Evolutionary conservation across 2,888 invertebrate genomes (phyloP).

Genomic region (Ariolimax columbianus): DNA sequence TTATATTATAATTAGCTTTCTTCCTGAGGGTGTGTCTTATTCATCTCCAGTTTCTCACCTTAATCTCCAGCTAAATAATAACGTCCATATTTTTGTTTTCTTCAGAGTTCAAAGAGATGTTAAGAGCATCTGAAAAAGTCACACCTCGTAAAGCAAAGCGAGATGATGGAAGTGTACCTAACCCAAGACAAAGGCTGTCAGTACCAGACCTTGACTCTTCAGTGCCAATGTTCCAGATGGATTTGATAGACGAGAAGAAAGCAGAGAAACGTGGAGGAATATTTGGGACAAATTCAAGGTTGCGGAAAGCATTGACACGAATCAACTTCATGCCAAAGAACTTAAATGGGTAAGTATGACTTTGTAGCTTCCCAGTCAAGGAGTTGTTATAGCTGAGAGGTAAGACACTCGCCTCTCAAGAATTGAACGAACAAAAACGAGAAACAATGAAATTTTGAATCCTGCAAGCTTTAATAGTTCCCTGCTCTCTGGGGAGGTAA

Average conservation of each 20-base stretch:
- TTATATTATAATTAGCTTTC: too few relatives aligned
- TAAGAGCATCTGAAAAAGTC: constrained; percentile 88
- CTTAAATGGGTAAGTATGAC: constrained; percentile 66
- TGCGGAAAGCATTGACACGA: constrained; percentile 93
- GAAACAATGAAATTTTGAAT: too few relatives aligned
- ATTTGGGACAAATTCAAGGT: constrained; percentile 88
- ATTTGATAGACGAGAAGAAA: constrained; percentile 70
- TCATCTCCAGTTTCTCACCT: too few relatives aligned
- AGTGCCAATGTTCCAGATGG: constrained; percentile 49
- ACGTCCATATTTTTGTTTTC: neutral
- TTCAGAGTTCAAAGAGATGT: constrained; percentile 85
- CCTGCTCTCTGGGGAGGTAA: too few relatives aligned
- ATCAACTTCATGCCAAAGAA: constrained; percentile 83
- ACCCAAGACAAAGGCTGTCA: constrained; percentile 86
- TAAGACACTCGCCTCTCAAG: too few relatives aligned
- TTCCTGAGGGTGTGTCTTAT: too few relatives aligned
- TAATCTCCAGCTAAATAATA: neutral
- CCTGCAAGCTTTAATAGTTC: too few relatives aligned
- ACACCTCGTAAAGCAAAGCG: constrained; percentile 84
- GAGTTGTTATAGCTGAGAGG: too few relatives aligned
- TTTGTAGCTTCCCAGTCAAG: too few relatives aligned
- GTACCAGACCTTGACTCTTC: constrained; percentile 84
- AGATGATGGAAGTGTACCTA: constrained; percentile 82
- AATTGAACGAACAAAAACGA: too few relatives aligned
- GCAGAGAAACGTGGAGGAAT: constrained; percentile 81